Conservation (phyloP, 1,140 invertebrate genomes). For the Helicoverpa armigera region DNA sequence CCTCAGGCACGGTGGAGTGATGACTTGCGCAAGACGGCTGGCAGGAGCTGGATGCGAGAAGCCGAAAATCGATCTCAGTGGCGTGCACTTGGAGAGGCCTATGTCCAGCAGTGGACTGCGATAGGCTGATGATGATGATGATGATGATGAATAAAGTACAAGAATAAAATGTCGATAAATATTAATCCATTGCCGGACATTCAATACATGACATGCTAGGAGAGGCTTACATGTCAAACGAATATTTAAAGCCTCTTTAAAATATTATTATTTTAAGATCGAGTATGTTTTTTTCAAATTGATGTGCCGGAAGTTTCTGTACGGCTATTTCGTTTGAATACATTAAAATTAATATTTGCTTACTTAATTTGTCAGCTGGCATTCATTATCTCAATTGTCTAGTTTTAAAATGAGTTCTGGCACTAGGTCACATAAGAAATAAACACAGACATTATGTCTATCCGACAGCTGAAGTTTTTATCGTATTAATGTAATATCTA, state of each 20-base stretch:
- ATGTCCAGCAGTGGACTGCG: too few relatives aligned
- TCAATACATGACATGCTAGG: constrained; percentile 62
- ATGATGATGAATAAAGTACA: constrained; percentile 77
- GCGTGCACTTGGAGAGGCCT: too few relatives aligned
- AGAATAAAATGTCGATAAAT: constrained; percentile 79
- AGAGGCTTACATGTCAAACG: constrained; percentile 66
- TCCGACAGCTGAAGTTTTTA: constrained; percentile 13
- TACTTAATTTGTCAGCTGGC: not conserved
- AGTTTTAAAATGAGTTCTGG: constrained; percentile 4
- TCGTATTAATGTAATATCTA: constrained; percentile 22
- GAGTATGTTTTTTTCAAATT: not conserved
- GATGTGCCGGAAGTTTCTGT: not conserved
- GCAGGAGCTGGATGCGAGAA: too few relatives aligned
- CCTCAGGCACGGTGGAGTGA: too few relatives aligned
- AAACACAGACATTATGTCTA: constrained; percentile 22
- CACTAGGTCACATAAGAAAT: constrained; percentile 11
- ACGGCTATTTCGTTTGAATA: not conserved
- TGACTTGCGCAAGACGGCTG: too few relatives aligned
- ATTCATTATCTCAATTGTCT: not conserved
- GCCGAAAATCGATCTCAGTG: too few relatives aligned
- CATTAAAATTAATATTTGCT: not conserved
- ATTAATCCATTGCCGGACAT: constrained; percentile 77
- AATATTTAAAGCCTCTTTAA: too few relatives aligned
- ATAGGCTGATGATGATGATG: too few relatives aligned
- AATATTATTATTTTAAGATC: not conserved